These are phyloP conservation scores for Mus minutoides DNA, from an alignment of 2,797 vertebrate species.

Conservation along the genomic window DNA sequence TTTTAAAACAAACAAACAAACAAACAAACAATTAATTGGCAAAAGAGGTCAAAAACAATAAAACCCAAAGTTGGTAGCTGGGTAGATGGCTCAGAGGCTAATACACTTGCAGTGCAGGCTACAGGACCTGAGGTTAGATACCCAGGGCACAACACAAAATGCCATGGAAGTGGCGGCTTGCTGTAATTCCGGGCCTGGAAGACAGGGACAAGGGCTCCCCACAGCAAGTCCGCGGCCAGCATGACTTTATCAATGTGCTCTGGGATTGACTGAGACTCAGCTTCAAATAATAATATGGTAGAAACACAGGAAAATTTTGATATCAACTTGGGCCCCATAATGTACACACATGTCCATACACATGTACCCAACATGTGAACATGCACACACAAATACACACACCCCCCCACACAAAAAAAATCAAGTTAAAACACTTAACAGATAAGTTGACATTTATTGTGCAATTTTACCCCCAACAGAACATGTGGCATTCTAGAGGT, in stretches of 20 bases:
- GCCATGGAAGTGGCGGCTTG: background rate
- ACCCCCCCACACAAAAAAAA: background rate
- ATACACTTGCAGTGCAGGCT: background rate
- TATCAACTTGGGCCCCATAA: background rate
- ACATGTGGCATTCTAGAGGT: slow-evolving; percentile 88
- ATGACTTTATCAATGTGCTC: background rate
- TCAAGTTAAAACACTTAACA: slow-evolving; percentile 71
- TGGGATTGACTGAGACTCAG: background rate
- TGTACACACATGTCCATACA: background rate
- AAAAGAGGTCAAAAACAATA: background rate
- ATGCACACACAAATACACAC: background rate
- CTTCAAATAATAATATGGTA: background rate
- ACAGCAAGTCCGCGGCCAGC: too few species aligned
- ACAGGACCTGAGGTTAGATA: background rate
- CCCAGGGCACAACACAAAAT: background rate
- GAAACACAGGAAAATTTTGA: background rate
- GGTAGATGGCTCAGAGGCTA: background rate
- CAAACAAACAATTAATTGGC: background rate
- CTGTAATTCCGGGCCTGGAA: background rate
- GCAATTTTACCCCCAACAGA: slow-evolving; percentile 88
- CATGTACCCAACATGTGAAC: background rate
- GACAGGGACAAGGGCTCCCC: background rate
- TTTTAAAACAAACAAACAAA: background rate
- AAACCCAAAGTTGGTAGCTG: background rate
- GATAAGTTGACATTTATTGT: slow-evolving; percentile 89